phyloP scores from a whole-genome alignment of 1,140 invertebrate genomes.

The Mercenaria mercenaria region DNA sequence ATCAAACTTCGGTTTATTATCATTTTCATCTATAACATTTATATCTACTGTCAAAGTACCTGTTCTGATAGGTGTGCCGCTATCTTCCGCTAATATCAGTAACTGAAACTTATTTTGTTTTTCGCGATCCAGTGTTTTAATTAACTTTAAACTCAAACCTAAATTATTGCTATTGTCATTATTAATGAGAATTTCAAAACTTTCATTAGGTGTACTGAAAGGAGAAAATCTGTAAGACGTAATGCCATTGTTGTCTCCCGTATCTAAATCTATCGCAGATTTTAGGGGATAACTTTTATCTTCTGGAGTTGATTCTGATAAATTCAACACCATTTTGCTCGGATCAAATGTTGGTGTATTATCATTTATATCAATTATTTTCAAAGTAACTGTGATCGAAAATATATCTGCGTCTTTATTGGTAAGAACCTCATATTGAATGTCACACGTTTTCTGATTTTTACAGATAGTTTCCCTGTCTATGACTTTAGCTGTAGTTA shows the following conservation, averaged over 20 bases:
- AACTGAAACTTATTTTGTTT: constrained; percentile 92
- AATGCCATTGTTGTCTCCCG: constrained; percentile 47
- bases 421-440: constrained; percentile 17
- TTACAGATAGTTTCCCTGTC: constrained; percentile 55
- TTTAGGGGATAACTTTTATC: neutral
- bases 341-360: constrained; percentile 61
- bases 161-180: neutral
- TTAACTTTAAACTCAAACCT: constrained; percentile 34
- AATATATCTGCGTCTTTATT: constrained; percentile 43
- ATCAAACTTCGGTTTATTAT: constrained; percentile 88
- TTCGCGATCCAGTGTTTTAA: constrained; percentile 92
- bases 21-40: constrained; percentile 75
- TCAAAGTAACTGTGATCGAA: constrained; percentile 29
- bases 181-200: constrained; percentile 33
- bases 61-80: constrained; percentile 95
- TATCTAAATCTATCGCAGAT: constrained; percentile 55
- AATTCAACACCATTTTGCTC: constrained; percentile 5
- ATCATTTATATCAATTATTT: constrained; percentile 60
- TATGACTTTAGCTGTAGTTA: constrained; percentile 47
- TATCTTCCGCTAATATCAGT: constrained; percentile 94
- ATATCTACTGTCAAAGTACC: constrained; percentile 86
- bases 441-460: constrained; percentile 29
- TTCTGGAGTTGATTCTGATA: constrained; percentile 26
- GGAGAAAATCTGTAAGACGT: constrained; percentile 34
- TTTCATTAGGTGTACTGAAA: constrained; percentile 24